phyloP scores from a whole-genome alignment of 2,888 invertebrate genomes.

The Eurytoma californica region DNA sequence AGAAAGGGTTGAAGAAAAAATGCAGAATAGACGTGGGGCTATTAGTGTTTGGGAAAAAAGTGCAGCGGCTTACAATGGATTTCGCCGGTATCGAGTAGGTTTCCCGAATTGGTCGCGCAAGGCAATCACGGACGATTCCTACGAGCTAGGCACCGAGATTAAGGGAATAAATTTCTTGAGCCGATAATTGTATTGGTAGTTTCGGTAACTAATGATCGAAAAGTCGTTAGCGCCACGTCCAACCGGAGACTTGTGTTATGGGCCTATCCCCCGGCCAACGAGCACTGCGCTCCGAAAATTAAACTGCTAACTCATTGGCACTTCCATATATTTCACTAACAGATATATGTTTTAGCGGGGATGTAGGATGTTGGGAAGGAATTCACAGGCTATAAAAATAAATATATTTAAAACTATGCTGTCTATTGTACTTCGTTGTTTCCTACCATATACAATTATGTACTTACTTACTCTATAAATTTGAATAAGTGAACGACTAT shows the following conservation, averaged over 20 bases:
- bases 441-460: too few species aligned
- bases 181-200: conserved; percentile 75
- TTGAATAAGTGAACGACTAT: too few species aligned
- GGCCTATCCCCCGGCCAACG: conserved; percentile 4
- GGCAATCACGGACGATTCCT: conserved; percentile 58
- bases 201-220: conserved; percentile 75
- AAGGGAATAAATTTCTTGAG: conserved; percentile 71
- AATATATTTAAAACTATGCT: too few species aligned
- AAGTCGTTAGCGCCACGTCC: conserved; percentile 71
- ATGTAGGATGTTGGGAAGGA: neutral
- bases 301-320: conserved; percentile 60
- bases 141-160: conserved; percentile 45
- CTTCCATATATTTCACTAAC: conserved; percentile 12
- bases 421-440: too few species aligned
- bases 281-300: conserved; percentile 61
- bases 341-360: neutral
- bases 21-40: conserved; percentile 1
- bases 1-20: neutral
- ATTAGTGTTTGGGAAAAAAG: conserved; percentile 51
- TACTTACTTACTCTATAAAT: too few species aligned
- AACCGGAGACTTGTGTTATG: conserved; percentile 61
- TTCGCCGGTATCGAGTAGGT: conserved; percentile 51
- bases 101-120: conserved; percentile 63
- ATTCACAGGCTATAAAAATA: too few species aligned
- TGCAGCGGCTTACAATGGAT: conserved; percentile 53